Evolutionary conservation across 2,113 vertebrate species (phyloP).

Genomic region (Sigmodon hispidus): DNA sequence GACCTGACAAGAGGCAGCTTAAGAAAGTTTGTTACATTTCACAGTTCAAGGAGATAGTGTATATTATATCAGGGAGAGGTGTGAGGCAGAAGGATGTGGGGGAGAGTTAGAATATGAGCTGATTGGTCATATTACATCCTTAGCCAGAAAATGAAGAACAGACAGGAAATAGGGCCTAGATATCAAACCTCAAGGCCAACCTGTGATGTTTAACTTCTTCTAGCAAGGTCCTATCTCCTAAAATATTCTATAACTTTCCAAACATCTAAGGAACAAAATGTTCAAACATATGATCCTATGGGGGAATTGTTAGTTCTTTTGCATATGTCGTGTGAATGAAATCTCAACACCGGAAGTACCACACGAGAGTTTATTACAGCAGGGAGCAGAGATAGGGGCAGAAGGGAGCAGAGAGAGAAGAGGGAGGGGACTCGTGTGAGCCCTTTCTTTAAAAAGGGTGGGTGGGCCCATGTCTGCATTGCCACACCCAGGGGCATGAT

Average conservation of each 20-base stretch:
- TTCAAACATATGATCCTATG: not conserved
- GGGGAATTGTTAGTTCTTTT: too few species aligned
- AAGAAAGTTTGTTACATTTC: too few species aligned
- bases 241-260: not conserved
- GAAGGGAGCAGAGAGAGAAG: too few species aligned
- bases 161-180: too few species aligned
- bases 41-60: not conserved
- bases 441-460: too few species aligned
- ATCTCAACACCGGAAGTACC: too few species aligned
- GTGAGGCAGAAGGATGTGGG: rapidly evolving
- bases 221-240: not conserved
- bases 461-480: too few species aligned
- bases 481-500: too few species aligned
- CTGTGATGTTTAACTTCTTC: not conserved
- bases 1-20: not conserved
- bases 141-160: not conserved
- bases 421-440: too few species aligned
- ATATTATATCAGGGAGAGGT: not conserved
- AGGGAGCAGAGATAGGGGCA: too few species aligned
- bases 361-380: too few species aligned
- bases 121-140: not conserved
- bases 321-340: too few species aligned
- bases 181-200: not conserved
- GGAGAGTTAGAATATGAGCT: not conserved
- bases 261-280: not conserved